These are phyloP conservation scores for Drosophila meridionalis DNA, from an alignment of 2,888 invertebrate genomes.

Conservation along the genomic window DNA sequence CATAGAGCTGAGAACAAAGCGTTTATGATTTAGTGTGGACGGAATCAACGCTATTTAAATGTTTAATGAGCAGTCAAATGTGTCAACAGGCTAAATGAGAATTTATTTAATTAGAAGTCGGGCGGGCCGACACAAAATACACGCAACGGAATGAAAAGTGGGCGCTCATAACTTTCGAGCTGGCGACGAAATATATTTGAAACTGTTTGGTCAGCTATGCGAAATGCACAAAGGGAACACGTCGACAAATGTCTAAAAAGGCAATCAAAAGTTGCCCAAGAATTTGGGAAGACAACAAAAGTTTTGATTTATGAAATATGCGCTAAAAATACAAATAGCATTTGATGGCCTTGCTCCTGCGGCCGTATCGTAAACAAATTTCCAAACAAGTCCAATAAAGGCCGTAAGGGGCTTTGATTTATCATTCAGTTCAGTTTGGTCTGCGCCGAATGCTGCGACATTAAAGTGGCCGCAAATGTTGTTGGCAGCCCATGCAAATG, in stretches of 20 bases:
- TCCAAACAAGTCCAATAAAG: constrained; percentile 76
- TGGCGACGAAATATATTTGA: constrained; percentile 42
- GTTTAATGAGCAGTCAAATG: constrained; percentile 79
- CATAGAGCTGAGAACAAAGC: constrained; percentile 53
- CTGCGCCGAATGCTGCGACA: constrained; percentile 59
- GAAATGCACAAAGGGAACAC: constrained; percentile 16
- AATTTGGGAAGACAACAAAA: constrained; percentile 40
- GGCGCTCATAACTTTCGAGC: constrained; percentile 51
- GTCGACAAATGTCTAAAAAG: constrained; percentile 55
- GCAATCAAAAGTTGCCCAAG: constrained; percentile 70
- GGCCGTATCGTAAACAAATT: constrained; percentile 62
- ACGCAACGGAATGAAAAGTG: constrained; percentile 43
- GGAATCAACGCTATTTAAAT: constrained; percentile 61
- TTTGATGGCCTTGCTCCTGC: constrained; percentile 69
- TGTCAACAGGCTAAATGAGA: constrained; percentile 75
- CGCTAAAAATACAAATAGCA: constrained; percentile 73
- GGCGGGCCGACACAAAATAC: constrained; percentile 22
- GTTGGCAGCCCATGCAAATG: constrained; percentile 46
- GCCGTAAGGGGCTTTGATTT: constrained; percentile 72
- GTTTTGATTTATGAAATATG: constrained; percentile 76
- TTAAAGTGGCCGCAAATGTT: constrained; percentile 63
- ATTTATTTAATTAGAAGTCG: constrained; percentile 73
- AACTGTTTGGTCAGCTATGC: constrained; percentile 35
- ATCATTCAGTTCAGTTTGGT: constrained; percentile 45
- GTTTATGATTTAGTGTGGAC: constrained; percentile 63